Conservation (phyloP, 1,140 invertebrate genomes). For the Platorchestia sp. region DNA sequence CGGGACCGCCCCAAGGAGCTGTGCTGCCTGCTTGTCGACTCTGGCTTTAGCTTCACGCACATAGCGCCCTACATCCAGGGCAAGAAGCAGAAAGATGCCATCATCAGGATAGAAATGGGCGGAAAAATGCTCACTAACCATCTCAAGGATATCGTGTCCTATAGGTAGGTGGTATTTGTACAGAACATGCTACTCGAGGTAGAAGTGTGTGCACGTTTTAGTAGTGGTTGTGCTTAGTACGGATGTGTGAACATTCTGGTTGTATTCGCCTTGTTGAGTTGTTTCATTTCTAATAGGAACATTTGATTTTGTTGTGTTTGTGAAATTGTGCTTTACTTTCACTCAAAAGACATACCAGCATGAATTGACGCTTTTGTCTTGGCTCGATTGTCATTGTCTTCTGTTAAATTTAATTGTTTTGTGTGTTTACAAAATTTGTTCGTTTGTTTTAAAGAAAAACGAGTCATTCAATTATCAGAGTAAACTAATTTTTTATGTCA, state of each 20-base stretch:
- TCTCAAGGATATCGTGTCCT: slow-evolving; percentile 97
- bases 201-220: not conserved
- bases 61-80: slow-evolving; percentile 95
- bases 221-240: not conserved
- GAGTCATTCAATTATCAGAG: too few species aligned
- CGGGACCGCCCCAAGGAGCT: slow-evolving; percentile 74
- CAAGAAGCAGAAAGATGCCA: slow-evolving; percentile 82
- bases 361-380: not conserved
- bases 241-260: too few species aligned
- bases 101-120: slow-evolving; percentile 92
- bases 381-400: too few species aligned
- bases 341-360: not conserved
- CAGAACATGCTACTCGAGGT: too few species aligned
- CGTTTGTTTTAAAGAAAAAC: too few species aligned
- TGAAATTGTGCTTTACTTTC: not conserved
- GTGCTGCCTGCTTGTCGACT: slow-evolving; percentile 90
- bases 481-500: too few species aligned
- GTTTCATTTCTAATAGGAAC: not conserved
- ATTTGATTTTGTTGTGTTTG: too few species aligned
- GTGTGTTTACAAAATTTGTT: too few species aligned
- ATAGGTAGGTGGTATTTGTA: slow-evolving; percentile 74
- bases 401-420: too few species aligned
- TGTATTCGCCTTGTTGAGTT: not conserved
- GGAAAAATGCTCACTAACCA: slow-evolving; percentile 98
- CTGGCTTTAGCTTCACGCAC: slow-evolving; percentile 96